A percentile compares a stretch with the other conserved stretches of the same genome.
These are phyloP conservation scores for Eupithecia pulchellata DNA, from an alignment of 2,888 invertebrate genomes.

Conservation along the genomic window DNA sequence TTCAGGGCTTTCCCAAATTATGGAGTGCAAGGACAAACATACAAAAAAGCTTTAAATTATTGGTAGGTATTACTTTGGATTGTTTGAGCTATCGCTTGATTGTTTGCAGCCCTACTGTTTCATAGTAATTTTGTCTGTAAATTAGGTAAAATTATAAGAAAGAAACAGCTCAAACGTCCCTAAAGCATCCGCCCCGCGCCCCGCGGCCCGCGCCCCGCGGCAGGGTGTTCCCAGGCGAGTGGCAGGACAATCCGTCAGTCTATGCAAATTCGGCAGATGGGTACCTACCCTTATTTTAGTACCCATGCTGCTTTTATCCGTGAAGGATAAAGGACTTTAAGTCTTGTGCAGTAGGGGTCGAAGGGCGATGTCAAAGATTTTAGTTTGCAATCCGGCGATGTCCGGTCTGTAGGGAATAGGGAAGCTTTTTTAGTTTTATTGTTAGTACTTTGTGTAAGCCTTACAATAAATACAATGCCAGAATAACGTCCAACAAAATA, in stretches of 20 bases:
- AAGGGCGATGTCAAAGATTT: slow-evolving; percentile 3
- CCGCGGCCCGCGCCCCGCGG: no score
- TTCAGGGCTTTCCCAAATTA: not conserved
- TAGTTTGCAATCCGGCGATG: slow-evolving; percentile 42
- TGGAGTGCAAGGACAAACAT: no score
- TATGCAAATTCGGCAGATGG: slow-evolving; percentile 74
- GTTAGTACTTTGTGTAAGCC: not conserved
- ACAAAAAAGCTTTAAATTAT: no score
- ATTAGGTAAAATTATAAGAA: not conserved
- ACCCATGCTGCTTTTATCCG: slow-evolving; percentile 7
- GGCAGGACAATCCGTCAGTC: slow-evolving; percentile 73
- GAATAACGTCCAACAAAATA: no score
- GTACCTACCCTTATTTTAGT: slow-evolving; percentile 32
- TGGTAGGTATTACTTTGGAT: no score
- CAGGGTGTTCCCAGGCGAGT: slow-evolving; percentile 46
- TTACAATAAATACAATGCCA: not conserved
- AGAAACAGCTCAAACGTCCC: slow-evolving; percentile 33
- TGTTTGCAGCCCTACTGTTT: no score
- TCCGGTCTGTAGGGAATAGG: slow-evolving; percentile 48
- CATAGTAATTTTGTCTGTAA: not conserved
- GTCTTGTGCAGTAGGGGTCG: not conserved
- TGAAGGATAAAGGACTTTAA: slow-evolving; percentile 34
- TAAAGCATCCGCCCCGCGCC: slow-evolving; percentile 27
- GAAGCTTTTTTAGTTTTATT: slow-evolving; percentile 20
- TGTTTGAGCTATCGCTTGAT: no score